Conservation (phyloP, 92 coral and sea anemone species). For the Heliopora coerulea region DNA sequence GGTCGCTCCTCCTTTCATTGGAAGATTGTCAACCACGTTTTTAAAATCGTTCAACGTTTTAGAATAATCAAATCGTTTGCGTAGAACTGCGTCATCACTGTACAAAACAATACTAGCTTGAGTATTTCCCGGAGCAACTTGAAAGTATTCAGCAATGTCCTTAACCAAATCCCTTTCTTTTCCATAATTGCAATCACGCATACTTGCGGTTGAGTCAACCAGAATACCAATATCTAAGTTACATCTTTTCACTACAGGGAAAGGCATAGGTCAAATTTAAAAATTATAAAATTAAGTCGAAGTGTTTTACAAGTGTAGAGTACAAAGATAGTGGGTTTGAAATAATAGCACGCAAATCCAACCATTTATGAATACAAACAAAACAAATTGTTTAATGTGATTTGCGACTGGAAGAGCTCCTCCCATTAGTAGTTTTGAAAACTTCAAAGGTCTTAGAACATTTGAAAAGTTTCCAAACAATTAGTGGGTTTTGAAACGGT, state of each 20-base stretch:
- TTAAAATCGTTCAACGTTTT: conserved; percentile 43
- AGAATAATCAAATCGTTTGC: conserved; percentile 51
- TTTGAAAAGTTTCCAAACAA: too few relatives aligned
- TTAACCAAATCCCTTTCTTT: conserved; percentile 62
- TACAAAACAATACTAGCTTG: conserved; percentile 65
- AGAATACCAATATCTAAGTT: conserved; percentile 58
- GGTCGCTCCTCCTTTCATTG: conserved; percentile 28
- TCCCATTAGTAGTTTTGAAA: too few relatives aligned
- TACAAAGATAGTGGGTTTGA: too few relatives aligned
- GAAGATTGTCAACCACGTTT: conserved; percentile 34
- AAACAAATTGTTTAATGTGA: too few relatives aligned
- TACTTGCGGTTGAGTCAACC: conserved; percentile 68
- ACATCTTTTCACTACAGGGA: conserved; percentile 31
- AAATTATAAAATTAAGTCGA: too few relatives aligned
- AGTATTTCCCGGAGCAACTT: conserved; percentile 46
- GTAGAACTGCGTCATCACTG: conserved; percentile 60
- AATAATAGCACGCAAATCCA: too few relatives aligned
- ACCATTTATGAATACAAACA: too few relatives aligned
- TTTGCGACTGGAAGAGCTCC: too few relatives aligned
- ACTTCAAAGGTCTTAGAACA: too few relatives aligned
- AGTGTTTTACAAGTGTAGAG: too few relatives aligned
- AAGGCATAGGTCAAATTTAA: too few relatives aligned
- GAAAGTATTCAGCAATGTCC: conserved; percentile 55
- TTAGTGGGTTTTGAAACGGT: too few relatives aligned
- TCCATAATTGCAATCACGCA: conserved; percentile 59